phyloP scores from a whole-genome alignment of 2,888 invertebrate species.

The Stratiomys singularior region DNA sequence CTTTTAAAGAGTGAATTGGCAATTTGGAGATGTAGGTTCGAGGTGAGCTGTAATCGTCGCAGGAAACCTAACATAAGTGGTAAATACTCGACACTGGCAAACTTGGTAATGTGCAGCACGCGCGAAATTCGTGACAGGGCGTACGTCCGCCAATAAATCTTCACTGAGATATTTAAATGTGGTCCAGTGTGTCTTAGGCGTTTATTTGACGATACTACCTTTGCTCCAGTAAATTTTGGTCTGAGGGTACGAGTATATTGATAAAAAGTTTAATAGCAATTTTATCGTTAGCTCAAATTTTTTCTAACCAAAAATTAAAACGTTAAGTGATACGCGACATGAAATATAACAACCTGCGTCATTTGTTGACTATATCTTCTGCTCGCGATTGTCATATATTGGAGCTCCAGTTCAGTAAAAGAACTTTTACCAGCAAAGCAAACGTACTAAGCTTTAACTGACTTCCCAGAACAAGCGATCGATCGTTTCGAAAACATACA shows the following conservation, averaged over 20 bases:
- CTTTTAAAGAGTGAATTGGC: slow-evolving; percentile 29
- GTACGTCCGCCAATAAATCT: slow-evolving; percentile 58
- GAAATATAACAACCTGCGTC: too few relatives aligned
- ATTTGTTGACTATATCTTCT: too few relatives aligned
- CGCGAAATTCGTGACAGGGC: slow-evolving; percentile 59
- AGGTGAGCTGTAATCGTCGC: slow-evolving; percentile 21
- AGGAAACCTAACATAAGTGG: slow-evolving; percentile 39
- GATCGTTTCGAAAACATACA: too few relatives aligned
- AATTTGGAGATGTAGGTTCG: slow-evolving; percentile 19
- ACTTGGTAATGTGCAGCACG: slow-evolving; percentile 57
- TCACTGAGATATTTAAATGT: slow-evolving; percentile 56
- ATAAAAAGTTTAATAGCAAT: too few relatives aligned
- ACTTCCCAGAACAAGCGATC: too few relatives aligned
- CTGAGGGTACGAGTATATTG: slow-evolving; percentile 8
- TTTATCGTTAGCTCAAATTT: too few relatives aligned
- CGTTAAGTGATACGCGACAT: too few relatives aligned
- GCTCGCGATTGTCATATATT: too few relatives aligned
- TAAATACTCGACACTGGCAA: slow-evolving; percentile 50
- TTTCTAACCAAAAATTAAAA: too few relatives aligned
- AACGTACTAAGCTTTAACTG: too few relatives aligned
- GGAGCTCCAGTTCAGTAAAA: too few relatives aligned
- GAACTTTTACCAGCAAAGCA: too few relatives aligned
- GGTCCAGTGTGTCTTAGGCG: slow-evolving; percentile 54
- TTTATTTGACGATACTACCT: slow-evolving; percentile 49
- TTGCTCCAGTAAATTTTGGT: slow-evolving; percentile 52